Evolutionary conservation across 2,113 vertebrate genomes (phyloP).

Genomic region (Lagopus muta): DNA sequence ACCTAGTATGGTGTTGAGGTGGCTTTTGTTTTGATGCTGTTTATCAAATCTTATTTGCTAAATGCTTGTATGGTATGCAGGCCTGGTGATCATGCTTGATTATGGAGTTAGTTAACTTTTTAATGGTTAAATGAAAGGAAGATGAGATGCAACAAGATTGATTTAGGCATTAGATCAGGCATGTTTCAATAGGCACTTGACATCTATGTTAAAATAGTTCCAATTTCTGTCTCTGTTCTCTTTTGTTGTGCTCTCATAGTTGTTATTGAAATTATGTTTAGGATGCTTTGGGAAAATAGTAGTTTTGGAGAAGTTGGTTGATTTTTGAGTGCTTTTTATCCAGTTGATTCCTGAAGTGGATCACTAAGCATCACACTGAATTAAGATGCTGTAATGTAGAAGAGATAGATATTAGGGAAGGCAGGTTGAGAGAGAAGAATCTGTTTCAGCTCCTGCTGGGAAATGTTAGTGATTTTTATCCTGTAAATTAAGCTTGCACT

Average conservation of each 20-base stretch:
- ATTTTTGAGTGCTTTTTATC: not conserved
- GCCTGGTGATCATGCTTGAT: not conserved
- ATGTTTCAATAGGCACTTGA: not conserved
- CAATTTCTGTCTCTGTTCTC: not conserved
- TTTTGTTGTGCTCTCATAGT: not conserved
- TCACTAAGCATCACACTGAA: fast-evolving
- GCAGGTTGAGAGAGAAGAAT: not conserved
- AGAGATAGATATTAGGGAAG: not conserved
- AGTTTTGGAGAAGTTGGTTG: not conserved
- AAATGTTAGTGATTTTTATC: not conserved
- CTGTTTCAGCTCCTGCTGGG: not conserved
- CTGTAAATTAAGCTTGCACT: not conserved
- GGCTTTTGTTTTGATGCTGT: not conserved
- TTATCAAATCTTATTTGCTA: not conserved
- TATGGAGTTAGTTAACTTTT: not conserved
- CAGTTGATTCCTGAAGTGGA: not conserved
- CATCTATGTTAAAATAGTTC: not conserved
- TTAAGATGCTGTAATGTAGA: not conserved
- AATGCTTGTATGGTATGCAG: not conserved
- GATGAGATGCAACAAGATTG: not conserved
- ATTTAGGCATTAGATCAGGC: not conserved
- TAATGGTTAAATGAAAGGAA: not conserved
- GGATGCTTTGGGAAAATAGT: not conserved
- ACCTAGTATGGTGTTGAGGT: not conserved
- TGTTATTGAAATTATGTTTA: not conserved